phyloP scores from a whole-genome alignment of 2,797 vertebrate genomes.

The Falco berigora region DNA sequence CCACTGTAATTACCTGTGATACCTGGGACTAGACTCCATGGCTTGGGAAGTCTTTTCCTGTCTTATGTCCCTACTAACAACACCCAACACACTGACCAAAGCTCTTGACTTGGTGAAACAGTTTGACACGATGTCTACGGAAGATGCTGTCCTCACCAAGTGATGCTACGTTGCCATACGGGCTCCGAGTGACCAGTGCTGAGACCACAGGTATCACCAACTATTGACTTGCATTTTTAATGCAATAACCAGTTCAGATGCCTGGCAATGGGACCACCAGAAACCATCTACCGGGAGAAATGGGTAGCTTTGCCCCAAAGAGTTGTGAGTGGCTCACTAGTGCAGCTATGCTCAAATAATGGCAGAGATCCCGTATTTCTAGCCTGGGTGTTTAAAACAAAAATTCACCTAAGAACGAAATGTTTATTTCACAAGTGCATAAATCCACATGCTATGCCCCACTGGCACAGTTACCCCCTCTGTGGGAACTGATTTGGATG shows the following conservation, averaged over 20 bases:
- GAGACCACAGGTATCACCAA: neutral
- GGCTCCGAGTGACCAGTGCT: neutral
- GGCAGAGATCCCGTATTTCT: neutral
- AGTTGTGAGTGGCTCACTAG: neutral
- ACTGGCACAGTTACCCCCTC: neutral
- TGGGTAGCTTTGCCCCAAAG: neutral
- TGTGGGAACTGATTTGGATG: neutral
- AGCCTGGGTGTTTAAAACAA: neutral
- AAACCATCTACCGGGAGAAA: neutral
- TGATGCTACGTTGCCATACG: neutral
- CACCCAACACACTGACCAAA: neutral
- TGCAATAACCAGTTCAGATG: neutral
- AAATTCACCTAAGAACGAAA: neutral
- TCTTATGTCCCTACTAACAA: neutral
- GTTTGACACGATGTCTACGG: rapidly evolving
- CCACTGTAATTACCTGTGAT: neutral
- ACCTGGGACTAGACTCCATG: neutral
- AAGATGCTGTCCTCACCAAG: neutral
- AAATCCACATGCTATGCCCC: neutral
- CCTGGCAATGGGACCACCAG: neutral
- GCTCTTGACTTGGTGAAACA: neutral
- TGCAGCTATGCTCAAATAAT: neutral
- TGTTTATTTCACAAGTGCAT: neutral
- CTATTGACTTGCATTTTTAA: neutral
- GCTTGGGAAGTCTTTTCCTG: neutral